phyloP scores from a whole-genome alignment of 2,113 vertebrate species.

The Cyanocitta stelleri region DNA sequence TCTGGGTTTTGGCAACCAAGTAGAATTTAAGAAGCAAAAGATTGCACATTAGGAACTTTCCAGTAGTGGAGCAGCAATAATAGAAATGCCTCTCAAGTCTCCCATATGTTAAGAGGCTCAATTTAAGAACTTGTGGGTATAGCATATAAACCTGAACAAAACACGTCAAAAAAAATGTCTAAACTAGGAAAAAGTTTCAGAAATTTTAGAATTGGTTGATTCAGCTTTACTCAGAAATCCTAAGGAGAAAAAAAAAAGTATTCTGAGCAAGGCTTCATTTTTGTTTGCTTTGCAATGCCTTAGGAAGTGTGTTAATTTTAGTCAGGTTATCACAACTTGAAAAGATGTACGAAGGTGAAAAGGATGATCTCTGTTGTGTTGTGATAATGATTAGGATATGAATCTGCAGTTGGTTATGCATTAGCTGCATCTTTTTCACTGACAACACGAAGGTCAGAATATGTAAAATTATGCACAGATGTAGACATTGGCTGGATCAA shows the following conservation, averaged over 20 bases:
- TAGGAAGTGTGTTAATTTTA: background rate
- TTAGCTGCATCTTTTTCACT: background rate
- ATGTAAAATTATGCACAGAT: background rate
- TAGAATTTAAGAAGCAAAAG: background rate
- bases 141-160: background rate
- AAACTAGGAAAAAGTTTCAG: background rate
- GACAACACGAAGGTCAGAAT: background rate
- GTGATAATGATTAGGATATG: background rate
- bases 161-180: background rate
- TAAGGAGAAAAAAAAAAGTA: background rate
- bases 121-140: background rate
- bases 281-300: background rate
- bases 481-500: background rate
- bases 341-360: background rate
- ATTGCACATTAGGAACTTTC: background rate
- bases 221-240: background rate
- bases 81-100: background rate
- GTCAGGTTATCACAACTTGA: background rate
- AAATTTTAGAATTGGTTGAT: background rate
- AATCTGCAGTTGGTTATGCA: background rate
- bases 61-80: background rate
- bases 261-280: background rate
- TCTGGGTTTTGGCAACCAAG: background rate
- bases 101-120: background rate
- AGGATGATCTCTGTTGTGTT: background rate